A percentile compares a stretch with the other conserved stretches of the same genome.
Evolutionary conservation across 2,888 invertebrate species (phyloP).

Genomic region (Colostygia pectinataria): DNA sequence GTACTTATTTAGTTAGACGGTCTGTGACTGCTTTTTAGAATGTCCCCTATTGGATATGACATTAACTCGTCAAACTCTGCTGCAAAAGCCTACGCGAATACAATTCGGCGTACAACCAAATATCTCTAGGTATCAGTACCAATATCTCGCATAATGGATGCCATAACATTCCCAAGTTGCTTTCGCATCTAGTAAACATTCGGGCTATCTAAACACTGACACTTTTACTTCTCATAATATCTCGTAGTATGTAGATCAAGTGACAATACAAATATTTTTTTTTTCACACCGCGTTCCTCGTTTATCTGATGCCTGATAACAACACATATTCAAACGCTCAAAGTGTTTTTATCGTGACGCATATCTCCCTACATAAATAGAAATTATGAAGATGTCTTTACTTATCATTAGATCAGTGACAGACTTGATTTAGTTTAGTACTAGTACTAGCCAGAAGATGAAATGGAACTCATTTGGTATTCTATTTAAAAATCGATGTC

Average conservation of each 20-base stretch:
- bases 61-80: too few species aligned
- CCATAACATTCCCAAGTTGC: conserved; percentile 3
- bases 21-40: too few species aligned
- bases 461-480: too few species aligned
- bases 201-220: conserved; percentile 6
- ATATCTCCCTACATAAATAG: conserved; percentile 37
- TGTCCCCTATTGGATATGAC: too few species aligned
- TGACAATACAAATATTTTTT: conserved; percentile 66
- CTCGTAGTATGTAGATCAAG: conserved; percentile 68
- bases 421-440: too few species aligned
- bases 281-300: conserved; percentile 71
- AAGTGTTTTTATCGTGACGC: conserved; percentile 58
- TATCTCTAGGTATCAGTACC: too few species aligned
- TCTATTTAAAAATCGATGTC: too few species aligned
- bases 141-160: background rate
- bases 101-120: too few species aligned
- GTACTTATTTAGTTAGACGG: too few species aligned
- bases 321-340: conserved; percentile 42
- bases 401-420: conserved; percentile 3
- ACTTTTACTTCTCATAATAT: conserved; percentile 37
- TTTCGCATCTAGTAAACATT: conserved; percentile 5
- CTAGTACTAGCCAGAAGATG: too few species aligned
- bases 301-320: conserved; percentile 67
- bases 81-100: too few species aligned
- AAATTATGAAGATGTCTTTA: conserved; percentile 19